phyloP scores from a whole-genome alignment of 2,888 invertebrate genomes.

The Lasius fuliginosus region DNA sequence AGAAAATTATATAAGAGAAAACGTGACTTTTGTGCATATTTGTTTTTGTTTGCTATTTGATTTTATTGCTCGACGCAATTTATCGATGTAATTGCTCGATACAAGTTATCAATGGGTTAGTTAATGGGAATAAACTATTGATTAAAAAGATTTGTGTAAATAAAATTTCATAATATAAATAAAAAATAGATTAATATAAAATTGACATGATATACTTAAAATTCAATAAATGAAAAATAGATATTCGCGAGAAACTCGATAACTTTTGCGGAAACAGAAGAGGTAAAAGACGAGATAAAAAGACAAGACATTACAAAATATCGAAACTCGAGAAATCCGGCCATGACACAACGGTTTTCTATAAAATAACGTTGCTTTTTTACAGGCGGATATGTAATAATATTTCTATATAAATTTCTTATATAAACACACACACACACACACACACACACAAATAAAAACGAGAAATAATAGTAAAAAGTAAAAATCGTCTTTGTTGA shows the following conservation, averaged over 20 bases:
- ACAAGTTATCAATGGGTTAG: not conserved
- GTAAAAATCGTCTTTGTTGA: not conserved
- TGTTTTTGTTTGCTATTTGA: not conserved
- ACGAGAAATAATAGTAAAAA: too few relatives aligned
- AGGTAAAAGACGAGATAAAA: not conserved
- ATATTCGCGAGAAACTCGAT: not conserved
- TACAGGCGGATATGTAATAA: not conserved
- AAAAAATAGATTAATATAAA: too few relatives aligned
- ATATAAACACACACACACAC: not conserved
- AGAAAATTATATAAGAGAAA: not conserved
- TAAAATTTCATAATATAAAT: not conserved
- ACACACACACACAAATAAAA: not conserved
- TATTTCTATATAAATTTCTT: slow-evolving; percentile 16
- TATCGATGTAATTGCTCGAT: not conserved
- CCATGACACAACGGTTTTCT: not conserved
- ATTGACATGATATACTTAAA: too few relatives aligned
- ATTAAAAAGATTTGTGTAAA: not conserved
- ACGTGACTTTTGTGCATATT: not conserved
- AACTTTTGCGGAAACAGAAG: not conserved
- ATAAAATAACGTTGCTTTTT: slow-evolving; percentile 19
- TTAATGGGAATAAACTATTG: not conserved
- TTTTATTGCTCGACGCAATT: not conserved
- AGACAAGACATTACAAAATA: not conserved
- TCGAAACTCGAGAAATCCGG: not conserved
- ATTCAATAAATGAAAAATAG: too few relatives aligned